Evolutionary conservation across 2,113 vertebrate species (phyloP).

Genomic region (Echinops telfairi): DNA sequence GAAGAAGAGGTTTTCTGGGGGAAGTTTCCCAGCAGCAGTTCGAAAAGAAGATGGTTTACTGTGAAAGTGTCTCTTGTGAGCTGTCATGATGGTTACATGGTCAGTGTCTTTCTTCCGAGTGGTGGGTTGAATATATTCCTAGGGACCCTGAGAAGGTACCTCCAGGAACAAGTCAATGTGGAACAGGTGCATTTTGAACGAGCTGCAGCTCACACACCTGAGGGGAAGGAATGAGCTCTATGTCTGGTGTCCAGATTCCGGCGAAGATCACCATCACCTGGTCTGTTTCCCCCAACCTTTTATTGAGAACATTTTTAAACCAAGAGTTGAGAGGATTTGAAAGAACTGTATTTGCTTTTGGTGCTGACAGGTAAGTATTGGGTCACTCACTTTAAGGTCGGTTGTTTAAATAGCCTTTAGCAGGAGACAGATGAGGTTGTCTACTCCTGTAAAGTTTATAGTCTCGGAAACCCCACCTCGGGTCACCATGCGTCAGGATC

Average conservation of each 20-base stretch:
- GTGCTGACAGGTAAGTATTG: too few species aligned
- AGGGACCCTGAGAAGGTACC: background rate
- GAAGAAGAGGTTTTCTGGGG: background rate
- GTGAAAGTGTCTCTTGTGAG: slow-evolving; percentile 14
- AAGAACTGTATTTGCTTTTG: background rate
- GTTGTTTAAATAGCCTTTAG: too few species aligned
- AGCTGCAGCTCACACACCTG: background rate
- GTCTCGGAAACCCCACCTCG: too few species aligned
- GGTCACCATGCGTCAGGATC: too few species aligned
- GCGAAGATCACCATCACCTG: background rate
- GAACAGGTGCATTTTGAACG: rapidly evolving
- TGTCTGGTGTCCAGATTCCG: background rate
- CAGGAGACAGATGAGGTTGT: too few species aligned
- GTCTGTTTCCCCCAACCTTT: background rate
- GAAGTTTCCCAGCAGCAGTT: slow-evolving; percentile 4
- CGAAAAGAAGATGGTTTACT: slow-evolving; percentile 6
- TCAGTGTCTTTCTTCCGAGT: slow-evolving; percentile 15
- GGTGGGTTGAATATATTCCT: background rate
- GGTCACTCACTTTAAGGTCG: too few species aligned
- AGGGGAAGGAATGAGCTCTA: background rate
- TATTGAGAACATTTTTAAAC: background rate
- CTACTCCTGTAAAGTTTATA: too few species aligned
- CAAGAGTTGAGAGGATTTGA: background rate
- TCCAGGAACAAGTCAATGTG: background rate
- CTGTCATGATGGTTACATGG: background rate